Percentiles rank a stretch among this genome's conserved stretches.
These are phyloP conservation scores for Pterostichus madidus DNA, from an alignment of 2,888 invertebrate species.

Conservation along the genomic window DNA sequence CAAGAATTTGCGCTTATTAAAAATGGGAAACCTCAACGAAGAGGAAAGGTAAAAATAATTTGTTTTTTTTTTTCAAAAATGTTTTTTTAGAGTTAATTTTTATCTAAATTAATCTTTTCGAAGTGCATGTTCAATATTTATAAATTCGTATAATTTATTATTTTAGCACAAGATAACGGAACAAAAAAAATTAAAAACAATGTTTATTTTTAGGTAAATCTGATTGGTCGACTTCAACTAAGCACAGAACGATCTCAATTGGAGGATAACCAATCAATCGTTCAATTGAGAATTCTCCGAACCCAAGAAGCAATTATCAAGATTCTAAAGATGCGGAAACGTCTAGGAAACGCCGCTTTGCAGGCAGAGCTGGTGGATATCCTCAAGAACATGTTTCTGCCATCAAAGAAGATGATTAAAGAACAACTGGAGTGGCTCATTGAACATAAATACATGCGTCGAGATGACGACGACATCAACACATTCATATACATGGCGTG, in stretches of 20 bases:
- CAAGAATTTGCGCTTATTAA: slow-evolving; percentile 97
- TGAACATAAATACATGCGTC: slow-evolving; percentile 97
- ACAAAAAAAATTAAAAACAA: background rate
- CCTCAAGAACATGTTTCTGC: slow-evolving; percentile 99
- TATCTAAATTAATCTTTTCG: no score
- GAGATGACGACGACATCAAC: slow-evolving; percentile 98
- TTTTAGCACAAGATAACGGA: slow-evolving; percentile 7
- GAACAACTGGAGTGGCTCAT: slow-evolving; percentile 99
- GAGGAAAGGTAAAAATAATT: slow-evolving; percentile 86
- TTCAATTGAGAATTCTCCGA: slow-evolving; percentile 95
- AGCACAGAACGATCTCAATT: slow-evolving; percentile 97
- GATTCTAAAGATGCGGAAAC: slow-evolving; percentile 98
- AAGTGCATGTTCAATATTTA: no score
- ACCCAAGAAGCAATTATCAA: slow-evolving; percentile 99
- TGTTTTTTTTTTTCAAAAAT: background rate
- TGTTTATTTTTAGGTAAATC: slow-evolving; percentile 83
- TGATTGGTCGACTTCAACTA: slow-evolving; percentile 96
- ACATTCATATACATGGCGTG: slow-evolving; percentile 98
- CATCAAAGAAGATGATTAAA: slow-evolving; percentile 99
- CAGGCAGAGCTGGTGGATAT: slow-evolving; percentile 99
- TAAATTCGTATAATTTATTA: slow-evolving; percentile 9
- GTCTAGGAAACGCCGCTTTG: slow-evolving; percentile 94
- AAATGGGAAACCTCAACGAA: slow-evolving; percentile 95
- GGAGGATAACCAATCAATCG: slow-evolving; percentile 99
- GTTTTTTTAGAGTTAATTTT: background rate